Percentiles rank a stretch among this genome's conserved stretches.
Conservation (phyloP, 2,888 invertebrate genomes). For the Portevinia maculata region DNA sequence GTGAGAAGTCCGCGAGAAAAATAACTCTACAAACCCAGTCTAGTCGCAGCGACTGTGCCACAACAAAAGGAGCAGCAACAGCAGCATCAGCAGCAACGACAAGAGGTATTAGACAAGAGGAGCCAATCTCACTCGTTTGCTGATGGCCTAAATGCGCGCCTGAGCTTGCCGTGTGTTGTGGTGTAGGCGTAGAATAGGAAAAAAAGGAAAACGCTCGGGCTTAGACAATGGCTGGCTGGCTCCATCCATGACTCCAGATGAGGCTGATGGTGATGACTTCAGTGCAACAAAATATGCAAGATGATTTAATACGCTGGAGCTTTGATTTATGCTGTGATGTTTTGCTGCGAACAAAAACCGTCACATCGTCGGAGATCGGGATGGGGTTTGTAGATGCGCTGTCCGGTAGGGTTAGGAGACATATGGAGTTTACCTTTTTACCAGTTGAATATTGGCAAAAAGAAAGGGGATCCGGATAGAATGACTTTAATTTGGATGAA, state of each 20-base stretch:
- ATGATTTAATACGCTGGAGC: constrained; percentile 70
- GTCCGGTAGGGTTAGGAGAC: constrained; percentile 29
- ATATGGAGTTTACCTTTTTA: constrained; percentile 29
- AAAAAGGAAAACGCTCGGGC: constrained; percentile 37
- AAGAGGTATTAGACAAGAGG: constrained; percentile 58
- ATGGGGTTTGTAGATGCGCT: constrained; percentile 42
- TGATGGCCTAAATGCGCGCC: constrained; percentile 71
- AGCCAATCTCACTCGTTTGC: constrained; percentile 60
- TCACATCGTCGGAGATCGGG: constrained; percentile 41
- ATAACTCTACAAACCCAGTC: constrained; percentile 26
- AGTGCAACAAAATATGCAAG: constrained; percentile 70
- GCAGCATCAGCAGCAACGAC: constrained; percentile 46
- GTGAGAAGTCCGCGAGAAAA: constrained; percentile 62
- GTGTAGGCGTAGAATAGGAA: constrained; percentile 62
- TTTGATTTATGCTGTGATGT: constrained; percentile 71
- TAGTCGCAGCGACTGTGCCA: constrained; percentile 48
- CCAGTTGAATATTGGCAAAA: constrained; percentile 17
- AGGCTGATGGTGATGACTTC: constrained; percentile 67
- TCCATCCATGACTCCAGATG: constrained; percentile 57
- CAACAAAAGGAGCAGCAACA: constrained; percentile 53
- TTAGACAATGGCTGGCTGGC: constrained; percentile 66
- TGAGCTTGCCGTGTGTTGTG: constrained; percentile 55
- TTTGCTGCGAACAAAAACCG: constrained; percentile 64
- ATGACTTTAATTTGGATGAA: constrained; percentile 14
- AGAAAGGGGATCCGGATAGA: constrained; percentile 13